Evolutionary conservation across 2,113 vertebrate species (phyloP).

Genomic region (Reinhardtius hippoglossoides): DNA sequence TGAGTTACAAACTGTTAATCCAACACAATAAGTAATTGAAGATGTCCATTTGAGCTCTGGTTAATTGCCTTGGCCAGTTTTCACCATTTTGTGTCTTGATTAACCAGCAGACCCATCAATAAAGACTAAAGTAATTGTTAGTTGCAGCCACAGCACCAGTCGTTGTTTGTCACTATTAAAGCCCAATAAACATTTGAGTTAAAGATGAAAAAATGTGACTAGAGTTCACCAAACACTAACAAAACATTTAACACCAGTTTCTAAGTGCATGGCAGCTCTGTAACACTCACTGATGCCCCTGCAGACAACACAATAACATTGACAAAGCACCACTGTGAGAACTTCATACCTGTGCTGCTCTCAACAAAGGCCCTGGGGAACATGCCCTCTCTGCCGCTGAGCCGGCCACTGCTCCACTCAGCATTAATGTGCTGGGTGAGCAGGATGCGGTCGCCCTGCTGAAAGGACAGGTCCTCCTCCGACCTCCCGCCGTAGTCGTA

Average conservation of each 20-base stretch:
- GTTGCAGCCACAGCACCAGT: too few species aligned
- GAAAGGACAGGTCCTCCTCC: constrained; percentile 87
- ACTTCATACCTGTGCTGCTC: constrained; percentile 80
- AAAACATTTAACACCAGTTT: too few species aligned
- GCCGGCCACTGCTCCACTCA: constrained; percentile 88
- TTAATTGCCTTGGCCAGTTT: neutral
- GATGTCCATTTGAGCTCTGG: too few species aligned
- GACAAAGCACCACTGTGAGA: neutral
- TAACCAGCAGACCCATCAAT: too few species aligned
- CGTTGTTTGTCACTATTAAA: too few species aligned
- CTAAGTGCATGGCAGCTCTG: too few species aligned
- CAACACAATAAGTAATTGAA: neutral
- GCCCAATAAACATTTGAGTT: too few species aligned
- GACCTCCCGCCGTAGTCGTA: constrained; percentile 89
- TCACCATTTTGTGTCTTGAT: too few species aligned
- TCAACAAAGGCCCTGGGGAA: constrained; percentile 89
- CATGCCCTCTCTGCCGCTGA: constrained; percentile 88
- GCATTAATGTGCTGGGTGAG: constrained; percentile 84
- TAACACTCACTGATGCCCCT: too few species aligned
- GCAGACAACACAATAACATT: neutral
- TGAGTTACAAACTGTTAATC: neutral
- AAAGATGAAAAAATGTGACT: too few species aligned
- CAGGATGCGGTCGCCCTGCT: constrained; percentile 88
- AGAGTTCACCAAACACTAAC: too few species aligned
- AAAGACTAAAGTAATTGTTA: too few species aligned